Base-by-base conservation (phyloP, 2,113 vertebrate genomes). In the Limanda limanda region DNA sequence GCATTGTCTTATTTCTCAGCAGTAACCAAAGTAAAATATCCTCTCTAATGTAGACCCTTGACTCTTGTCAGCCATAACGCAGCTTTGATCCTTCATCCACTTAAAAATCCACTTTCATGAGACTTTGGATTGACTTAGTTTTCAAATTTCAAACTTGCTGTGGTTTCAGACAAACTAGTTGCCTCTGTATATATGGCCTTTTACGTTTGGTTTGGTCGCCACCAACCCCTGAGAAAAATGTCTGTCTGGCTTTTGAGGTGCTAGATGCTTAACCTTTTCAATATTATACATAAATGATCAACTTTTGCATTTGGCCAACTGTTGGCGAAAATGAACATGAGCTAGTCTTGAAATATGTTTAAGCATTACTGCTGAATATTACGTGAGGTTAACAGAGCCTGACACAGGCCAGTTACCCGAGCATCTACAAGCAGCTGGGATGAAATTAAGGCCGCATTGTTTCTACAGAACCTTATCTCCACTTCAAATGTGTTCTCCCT, bases 281-380 rank as follows among this genome's bases (percentile, higher is more conserved):
- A 48, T 24, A 48, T 62, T 60, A 55, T 47, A 47, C 47, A 56
- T 69, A 62, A 18, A 64, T 48, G 54, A 71, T 45, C 25, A 60
- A 35, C 17, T 52, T 24, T 71, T 59, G n/a, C 6, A 1, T 31
- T n/a, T 20, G 42, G 42, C 52, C 52, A 21, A 5, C 23, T 70
- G 11, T n/a, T 24, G 9, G 54, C 52, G 5, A 5, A 47, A 47
- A 17, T 17, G 9, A 57, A 27, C 23, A 25, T n/a, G 3, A 45
- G 18, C 23, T 23, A 1, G 51, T 27, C 23, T 60, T 40, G 4
- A 56, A 31, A 47, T 45, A 37, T 55, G 62, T 66, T 71, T 42
- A 17, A 51, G 9, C 42, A 5, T 55, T 35, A 8, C n/a, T 8
- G 8, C 7, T 65, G n/a, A 14, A 23, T 15, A 31, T 23, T 12